phyloP scores from a whole-genome alignment of 2,888 invertebrate genomes.

The Drosophila paucipuncta region DNA sequence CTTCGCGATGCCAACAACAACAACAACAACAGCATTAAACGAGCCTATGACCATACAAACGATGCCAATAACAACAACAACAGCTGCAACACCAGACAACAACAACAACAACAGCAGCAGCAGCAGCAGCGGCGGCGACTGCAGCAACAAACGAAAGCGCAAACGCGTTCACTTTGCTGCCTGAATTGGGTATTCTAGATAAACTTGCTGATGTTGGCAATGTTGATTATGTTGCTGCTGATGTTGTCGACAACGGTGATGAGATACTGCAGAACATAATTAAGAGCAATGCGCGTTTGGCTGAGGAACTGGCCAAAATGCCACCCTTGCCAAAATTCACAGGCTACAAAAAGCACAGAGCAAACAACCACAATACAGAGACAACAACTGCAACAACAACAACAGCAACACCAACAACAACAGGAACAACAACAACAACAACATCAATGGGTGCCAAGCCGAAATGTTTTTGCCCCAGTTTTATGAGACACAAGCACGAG shows the following conservation, averaged over 20 bases:
- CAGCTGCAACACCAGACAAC: slow-evolving; percentile 27
- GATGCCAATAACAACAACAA: slow-evolving; percentile 26
- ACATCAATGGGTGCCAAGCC: slow-evolving; percentile 39
- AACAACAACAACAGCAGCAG: slow-evolving; percentile 1
- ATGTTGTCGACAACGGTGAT: slow-evolving; percentile 57
- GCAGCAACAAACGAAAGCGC: slow-evolving; percentile 67
- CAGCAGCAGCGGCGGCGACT: slow-evolving; percentile 16
- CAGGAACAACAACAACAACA: slow-evolving; percentile 40
- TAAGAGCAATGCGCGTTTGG: slow-evolving; percentile 79
- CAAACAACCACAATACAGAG: slow-evolving; percentile 24
- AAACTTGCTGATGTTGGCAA: slow-evolving; percentile 8
- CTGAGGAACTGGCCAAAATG: slow-evolving; percentile 80
- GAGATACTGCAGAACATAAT: slow-evolving; percentile 79
- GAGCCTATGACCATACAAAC: slow-evolving; percentile 40
- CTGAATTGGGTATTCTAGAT: slow-evolving; percentile 54
- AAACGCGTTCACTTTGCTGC: slow-evolving; percentile 79
- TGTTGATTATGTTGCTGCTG: slow-evolving; percentile 33
- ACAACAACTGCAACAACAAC: slow-evolving; percentile 22
- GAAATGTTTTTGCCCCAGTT: slow-evolving; percentile 74
- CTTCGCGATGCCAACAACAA: slow-evolving; percentile 43
- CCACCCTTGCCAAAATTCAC: slow-evolving; percentile 74
- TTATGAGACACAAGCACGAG: slow-evolving; percentile 68
- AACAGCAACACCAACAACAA: slow-evolving; percentile 17
- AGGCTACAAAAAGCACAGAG: slow-evolving; percentile 49
- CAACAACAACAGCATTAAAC: slow-evolving; percentile 40